Percentiles rank a stretch among this genome's conserved stretches.
These are phyloP conservation scores for Holacanthella duospinosa DNA, from an alignment of 2,888 invertebrate genomes.

Conservation along the genomic window DNA sequence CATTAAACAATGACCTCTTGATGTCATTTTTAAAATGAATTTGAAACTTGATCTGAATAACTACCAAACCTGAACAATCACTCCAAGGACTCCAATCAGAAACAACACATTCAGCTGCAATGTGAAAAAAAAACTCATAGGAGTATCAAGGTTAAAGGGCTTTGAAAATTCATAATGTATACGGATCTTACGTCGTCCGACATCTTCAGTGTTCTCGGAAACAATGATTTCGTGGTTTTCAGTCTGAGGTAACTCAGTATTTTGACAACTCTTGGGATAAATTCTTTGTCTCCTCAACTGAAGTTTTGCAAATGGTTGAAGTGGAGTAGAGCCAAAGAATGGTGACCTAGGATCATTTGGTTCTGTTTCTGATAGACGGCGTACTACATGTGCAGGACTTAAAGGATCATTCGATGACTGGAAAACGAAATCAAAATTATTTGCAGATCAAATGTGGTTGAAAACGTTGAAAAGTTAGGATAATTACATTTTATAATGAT, in stretches of 20 bases:
- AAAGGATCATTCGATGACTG: constrained; percentile 71
- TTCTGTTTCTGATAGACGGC: constrained; percentile 75
- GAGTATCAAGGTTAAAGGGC: too few relatives aligned
- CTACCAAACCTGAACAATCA: constrained; percentile 51
- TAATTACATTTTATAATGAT: too few relatives aligned
- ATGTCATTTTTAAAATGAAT: too few relatives aligned
- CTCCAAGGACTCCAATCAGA: constrained; percentile 66
- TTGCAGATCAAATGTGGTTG: too few relatives aligned
- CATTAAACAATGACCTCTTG: too few relatives aligned
- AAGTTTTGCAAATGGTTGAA: constrained; percentile 75
- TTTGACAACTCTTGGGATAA: constrained; percentile 63
- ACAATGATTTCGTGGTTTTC: constrained; percentile 37
- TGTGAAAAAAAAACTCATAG: constrained; percentile 4
- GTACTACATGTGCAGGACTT: constrained; percentile 70
- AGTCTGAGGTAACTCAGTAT: constrained; percentile 40
- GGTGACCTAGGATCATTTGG: constrained; percentile 87
- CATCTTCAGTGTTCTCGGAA: constrained; percentile 58
- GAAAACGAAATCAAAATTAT: constrained; percentile 21
- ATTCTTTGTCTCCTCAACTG: constrained; percentile 55
- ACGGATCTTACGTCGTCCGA: constrained; percentile 52
- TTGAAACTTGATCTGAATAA: too few relatives aligned
- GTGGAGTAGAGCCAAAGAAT: constrained; percentile 69
- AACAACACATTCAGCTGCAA: constrained; percentile 67
- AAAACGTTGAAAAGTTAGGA: too few relatives aligned
- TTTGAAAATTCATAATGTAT: not conserved